phyloP scores from a whole-genome alignment of 2,113 vertebrate species.

The Mohoua ochrocephala region DNA sequence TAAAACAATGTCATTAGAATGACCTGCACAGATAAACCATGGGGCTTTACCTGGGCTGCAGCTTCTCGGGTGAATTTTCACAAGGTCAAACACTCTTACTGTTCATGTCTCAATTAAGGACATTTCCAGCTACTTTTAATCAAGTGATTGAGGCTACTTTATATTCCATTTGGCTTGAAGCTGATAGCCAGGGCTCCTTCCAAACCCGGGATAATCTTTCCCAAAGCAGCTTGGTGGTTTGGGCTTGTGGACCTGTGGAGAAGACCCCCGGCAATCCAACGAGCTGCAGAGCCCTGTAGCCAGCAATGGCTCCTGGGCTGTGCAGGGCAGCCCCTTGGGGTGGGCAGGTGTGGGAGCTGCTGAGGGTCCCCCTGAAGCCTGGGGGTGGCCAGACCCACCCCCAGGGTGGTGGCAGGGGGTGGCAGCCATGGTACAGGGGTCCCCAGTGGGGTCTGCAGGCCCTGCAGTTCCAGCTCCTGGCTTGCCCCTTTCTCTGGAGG shows the following conservation, averaged over 20 bases:
- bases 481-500: not conserved
- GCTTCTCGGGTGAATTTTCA: not conserved
- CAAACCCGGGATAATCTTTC: not conserved
- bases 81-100: not conserved
- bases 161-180: not conserved
- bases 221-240: not conserved
- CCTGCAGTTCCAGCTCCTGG: not conserved
- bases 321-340: accelerated
- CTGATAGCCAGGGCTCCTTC: not conserved
- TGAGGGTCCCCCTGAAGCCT: not conserved
- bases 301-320: accelerated
- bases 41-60: not conserved
- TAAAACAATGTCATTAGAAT: not conserved
- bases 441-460: not conserved
- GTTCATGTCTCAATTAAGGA: not conserved
- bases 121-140: not conserved
- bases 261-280: not conserved
- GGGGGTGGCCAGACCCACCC: not conserved
- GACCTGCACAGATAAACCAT: not conserved
- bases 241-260: not conserved
- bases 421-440: not conserved
- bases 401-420: accelerated
- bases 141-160: not conserved
- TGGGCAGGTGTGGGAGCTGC: not conserved
- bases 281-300: not conserved